Evolutionary conservation across 2,888 invertebrate genomes (phyloP).

Genomic region (Caenorhabditis auriculariae): DNA sequence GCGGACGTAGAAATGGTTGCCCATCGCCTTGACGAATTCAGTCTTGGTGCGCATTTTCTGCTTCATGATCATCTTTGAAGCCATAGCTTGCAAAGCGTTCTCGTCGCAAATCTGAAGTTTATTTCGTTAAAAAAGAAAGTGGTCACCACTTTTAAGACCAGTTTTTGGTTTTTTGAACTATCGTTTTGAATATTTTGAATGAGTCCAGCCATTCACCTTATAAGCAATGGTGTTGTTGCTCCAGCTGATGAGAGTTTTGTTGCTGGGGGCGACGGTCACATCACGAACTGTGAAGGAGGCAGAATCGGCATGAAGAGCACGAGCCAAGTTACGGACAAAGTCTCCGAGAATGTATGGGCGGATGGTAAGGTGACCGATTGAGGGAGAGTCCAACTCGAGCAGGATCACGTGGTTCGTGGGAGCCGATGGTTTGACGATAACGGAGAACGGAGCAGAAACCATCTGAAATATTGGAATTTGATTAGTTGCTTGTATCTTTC

Average conservation of each 20-base stretch:
- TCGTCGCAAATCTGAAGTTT: constrained; percentile 41
- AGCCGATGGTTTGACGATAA: constrained; percentile 31
- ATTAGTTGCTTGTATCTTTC: background rate
- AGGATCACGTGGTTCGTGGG: constrained; percentile 31
- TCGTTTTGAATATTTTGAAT: background rate
- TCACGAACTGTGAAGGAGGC: constrained; percentile 22
- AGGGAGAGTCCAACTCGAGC: constrained; percentile 32
- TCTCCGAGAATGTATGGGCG: constrained; percentile 24
- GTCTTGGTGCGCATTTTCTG: constrained; percentile 38
- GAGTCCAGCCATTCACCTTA: constrained; percentile 5
- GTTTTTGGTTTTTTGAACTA: constrained; percentile 10
- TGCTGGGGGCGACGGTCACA: constrained; percentile 17
- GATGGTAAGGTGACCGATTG: constrained; percentile 15
- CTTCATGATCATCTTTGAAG: constrained; percentile 36
- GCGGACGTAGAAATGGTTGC: constrained; percentile 47
- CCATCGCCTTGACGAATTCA: constrained; percentile 48
- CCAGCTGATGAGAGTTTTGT: constrained; percentile 33
- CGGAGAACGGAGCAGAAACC: constrained; percentile 40
- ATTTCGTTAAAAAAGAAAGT: no score
- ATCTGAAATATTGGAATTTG: constrained; percentile 13
- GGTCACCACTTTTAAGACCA: background rate
- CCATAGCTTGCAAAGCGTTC: constrained; percentile 36
- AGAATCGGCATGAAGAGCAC: constrained; percentile 18
- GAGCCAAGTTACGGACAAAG: constrained; percentile 22
- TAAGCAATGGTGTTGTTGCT: constrained; percentile 36